phyloP scores from a whole-genome alignment of 2,797 vertebrate species.

The Champsocephalus esox region DNA sequence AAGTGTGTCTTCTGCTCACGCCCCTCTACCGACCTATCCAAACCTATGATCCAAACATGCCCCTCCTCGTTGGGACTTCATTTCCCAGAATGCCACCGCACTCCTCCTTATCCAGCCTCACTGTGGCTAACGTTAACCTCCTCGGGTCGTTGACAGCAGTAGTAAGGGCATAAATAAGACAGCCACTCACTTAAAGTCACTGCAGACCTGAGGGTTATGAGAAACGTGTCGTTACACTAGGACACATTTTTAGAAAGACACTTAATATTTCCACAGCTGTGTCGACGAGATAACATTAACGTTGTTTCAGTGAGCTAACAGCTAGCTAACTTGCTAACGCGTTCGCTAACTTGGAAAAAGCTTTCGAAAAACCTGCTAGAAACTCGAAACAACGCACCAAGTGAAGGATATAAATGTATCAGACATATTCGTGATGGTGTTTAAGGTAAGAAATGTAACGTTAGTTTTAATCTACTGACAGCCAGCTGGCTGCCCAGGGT shows the following conservation, averaged over 20 bases:
- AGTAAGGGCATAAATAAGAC: constrained; percentile 34
- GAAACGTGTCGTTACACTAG: neutral
- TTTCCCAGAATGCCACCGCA: constrained; percentile 78
- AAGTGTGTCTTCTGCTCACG: constrained; percentile 49
- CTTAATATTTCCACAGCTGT: neutral
- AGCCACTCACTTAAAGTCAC: constrained; percentile 57
- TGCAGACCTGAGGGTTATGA: constrained; percentile 9
- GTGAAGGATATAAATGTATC: neutral
- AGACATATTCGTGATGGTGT: neutral
- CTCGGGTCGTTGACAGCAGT: constrained; percentile 54
- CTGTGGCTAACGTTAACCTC: constrained; percentile 39
- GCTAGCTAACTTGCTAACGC: constrained; percentile 54
- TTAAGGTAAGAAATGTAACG: constrained; percentile 56
- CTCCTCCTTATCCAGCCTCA: constrained; percentile 70
- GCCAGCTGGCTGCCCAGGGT: constrained; percentile 1
- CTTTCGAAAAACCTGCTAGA: constrained; percentile 9
- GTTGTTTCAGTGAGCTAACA: constrained; percentile 62
- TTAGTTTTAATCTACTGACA: constrained; percentile 10
- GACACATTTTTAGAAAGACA: constrained; percentile 7
- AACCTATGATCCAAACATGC: constrained; percentile 57
- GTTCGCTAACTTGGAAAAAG: constrained; percentile 45
- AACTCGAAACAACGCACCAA: constrained; percentile 1
- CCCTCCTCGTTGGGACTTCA: constrained; percentile 58
- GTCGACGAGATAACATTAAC: constrained; percentile 15
- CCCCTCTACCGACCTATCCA: constrained; percentile 82